Evolutionary conservation across 2,888 invertebrate species (phyloP).

Genomic region (Toxonevra muliebris): DNA sequence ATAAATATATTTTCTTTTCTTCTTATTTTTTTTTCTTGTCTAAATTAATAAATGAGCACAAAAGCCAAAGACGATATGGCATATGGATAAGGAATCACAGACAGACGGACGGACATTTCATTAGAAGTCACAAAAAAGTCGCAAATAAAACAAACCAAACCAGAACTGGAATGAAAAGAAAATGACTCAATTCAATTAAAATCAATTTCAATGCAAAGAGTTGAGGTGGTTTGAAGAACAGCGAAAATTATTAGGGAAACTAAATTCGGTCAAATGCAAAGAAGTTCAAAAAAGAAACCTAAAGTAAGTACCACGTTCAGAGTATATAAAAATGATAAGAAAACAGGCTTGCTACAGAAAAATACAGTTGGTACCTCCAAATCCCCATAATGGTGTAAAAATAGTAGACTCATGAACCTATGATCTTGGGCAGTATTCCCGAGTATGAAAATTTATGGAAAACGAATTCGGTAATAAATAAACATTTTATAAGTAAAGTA

Average conservation of each 20-base stretch:
- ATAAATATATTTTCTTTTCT: slow-evolving; percentile 27
- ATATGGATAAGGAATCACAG: slow-evolving; percentile 30
- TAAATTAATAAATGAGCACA: slow-evolving; percentile 38
- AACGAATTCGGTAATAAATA: no score
- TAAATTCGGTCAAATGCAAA: slow-evolving; percentile 31
- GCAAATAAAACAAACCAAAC: background rate
- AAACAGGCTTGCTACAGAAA: no score
- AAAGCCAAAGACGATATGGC: slow-evolving; percentile 18
- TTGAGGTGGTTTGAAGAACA: slow-evolving; percentile 31
- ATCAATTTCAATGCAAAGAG: slow-evolving; percentile 51
- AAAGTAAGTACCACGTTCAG: no score
- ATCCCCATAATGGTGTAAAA: no score
- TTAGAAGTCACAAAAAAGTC: slow-evolving; percentile 19
- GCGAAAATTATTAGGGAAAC: slow-evolving; percentile 18
- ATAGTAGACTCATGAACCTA: no score
- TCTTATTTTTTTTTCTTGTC: slow-evolving; percentile 31
- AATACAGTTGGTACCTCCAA: no score
- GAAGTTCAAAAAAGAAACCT: slow-evolving; percentile 2
- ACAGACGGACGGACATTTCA: slow-evolving; percentile 9
- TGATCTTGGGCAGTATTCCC: no score
- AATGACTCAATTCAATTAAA: slow-evolving; percentile 43
- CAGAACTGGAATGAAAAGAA: slow-evolving; percentile 14
- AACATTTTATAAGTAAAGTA: no score
- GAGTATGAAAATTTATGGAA: no score
- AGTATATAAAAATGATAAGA: no score